These are phyloP conservation scores for Tribolium madens DNA, from an alignment of 1,140 invertebrate species.

Conservation along the genomic window DNA sequence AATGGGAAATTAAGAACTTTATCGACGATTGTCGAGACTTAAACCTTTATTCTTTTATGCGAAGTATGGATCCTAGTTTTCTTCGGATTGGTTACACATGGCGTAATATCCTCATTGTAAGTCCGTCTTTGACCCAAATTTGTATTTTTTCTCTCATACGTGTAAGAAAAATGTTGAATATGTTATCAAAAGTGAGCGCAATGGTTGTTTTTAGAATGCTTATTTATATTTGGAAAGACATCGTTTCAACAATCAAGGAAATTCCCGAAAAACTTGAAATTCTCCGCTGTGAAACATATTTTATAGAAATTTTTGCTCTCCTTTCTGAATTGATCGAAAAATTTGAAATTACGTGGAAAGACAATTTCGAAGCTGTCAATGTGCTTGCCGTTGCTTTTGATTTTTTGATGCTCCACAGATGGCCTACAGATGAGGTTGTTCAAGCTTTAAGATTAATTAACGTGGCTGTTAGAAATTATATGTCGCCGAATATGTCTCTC, in stretches of 20 bases:
- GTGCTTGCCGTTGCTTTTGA: conserved; percentile 63
- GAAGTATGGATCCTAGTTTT: neutral
- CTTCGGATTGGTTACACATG: neutral
- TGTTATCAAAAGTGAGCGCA: neutral
- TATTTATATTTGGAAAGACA: neutral
- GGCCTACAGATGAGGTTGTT: conserved; percentile 59
- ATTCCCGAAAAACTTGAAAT: neutral
- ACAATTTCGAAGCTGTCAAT: conserved; percentile 75
- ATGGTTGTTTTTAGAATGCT: neutral
- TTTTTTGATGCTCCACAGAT: conserved; percentile 62
- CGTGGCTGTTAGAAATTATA: neutral
- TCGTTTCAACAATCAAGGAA: neutral
- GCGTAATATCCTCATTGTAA: neutral
- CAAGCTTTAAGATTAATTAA: conserved; percentile 40
- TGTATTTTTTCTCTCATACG: neutral
- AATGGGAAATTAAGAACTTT: neutral
- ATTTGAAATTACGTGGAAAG: conserved; percentile 78
- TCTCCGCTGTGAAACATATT: conserved; percentile 54
- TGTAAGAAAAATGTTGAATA: neutral
- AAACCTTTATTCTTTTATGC: neutral
- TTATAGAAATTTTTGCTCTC: conserved; percentile 72
- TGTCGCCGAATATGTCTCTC: conserved; percentile 8
- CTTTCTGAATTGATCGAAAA: conserved; percentile 73
- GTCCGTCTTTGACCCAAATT: neutral
- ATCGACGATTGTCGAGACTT: neutral